A percentile compares a stretch with the other conserved stretches of the same genome.
Evolutionary conservation across 2,888 invertebrate genomes (phyloP).

Genomic region (Drosophila austrosaltans): DNA sequence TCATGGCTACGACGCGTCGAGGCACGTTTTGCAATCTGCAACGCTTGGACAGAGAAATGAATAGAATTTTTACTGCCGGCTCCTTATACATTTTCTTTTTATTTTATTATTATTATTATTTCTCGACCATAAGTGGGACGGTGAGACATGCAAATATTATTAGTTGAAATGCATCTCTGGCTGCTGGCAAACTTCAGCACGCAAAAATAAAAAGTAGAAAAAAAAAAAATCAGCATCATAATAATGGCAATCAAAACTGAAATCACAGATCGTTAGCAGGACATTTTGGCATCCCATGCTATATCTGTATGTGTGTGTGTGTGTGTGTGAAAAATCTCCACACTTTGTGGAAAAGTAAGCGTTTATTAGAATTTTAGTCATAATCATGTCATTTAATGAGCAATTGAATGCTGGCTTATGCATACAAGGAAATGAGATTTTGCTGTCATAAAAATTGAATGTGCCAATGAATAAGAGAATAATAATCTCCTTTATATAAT

Average conservation of each 20-base stretch:
- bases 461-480: constrained; percentile 7
- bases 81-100: not conserved
- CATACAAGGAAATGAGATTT: constrained; percentile 35
- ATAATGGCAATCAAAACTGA: constrained; percentile 60
- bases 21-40: constrained; percentile 77
- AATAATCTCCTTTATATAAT: not conserved
- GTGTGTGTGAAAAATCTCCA: constrained; percentile 22
- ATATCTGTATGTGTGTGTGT: not conserved
- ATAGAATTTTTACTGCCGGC: constrained; percentile 77
- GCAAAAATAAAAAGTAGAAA: constrained; percentile 3
- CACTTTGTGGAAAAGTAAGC: constrained; percentile 3
- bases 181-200: not conserved
- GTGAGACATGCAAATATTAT: constrained; percentile 66
- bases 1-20: constrained; percentile 20
- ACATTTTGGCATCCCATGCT: constrained; percentile 41
- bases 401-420: constrained; percentile 44
- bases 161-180: constrained; percentile 56
- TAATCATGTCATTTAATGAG: constrained; percentile 48
- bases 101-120: constrained; percentile 69
- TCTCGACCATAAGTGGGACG: constrained; percentile 15
- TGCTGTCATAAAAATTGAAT: constrained; percentile 3
- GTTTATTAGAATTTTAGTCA: constrained; percentile 38
- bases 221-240: constrained; percentile 24
- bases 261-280: constrained; percentile 69
- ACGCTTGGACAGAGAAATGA: constrained; percentile 75